Conservation (phyloP, 2,888 invertebrate species). For the Troides oblongomaculatus region DNA sequence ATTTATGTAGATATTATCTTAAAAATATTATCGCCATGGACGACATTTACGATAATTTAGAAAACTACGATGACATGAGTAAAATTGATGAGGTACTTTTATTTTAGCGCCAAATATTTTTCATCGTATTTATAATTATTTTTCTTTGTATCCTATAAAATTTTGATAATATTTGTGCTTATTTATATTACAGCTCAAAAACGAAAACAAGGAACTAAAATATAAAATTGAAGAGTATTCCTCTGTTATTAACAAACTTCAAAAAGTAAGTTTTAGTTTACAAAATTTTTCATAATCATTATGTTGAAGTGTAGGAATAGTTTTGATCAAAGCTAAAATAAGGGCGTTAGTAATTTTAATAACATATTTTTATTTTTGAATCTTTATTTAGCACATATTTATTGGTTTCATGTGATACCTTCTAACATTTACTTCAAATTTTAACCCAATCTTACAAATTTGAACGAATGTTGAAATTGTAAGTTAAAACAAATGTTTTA, state of each 20-base stretch:
- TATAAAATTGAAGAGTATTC: conserved; percentile 54
- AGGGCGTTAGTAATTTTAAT: too few relatives aligned
- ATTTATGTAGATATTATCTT: background rate
- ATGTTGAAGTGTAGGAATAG: too few relatives aligned
- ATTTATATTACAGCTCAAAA: conserved; percentile 52
- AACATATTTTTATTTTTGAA: too few relatives aligned
- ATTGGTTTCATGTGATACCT: too few relatives aligned
- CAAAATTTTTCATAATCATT: too few relatives aligned
- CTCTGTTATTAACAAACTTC: conserved; percentile 50
- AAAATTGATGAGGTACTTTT: conserved; percentile 55
- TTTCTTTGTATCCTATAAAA: background rate
- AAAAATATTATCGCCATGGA: conserved; percentile 48
- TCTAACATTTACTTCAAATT: too few relatives aligned
- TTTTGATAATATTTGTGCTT: conserved; percentile 3
- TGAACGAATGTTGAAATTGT: too few relatives aligned
- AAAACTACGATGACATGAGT: conserved; percentile 62
- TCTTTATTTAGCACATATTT: too few relatives aligned
- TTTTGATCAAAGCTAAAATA: too few relatives aligned
- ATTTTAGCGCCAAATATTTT: conserved; percentile 64
- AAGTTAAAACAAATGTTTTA: too few relatives aligned
- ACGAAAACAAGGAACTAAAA: conserved; percentile 61
- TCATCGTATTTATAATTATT: background rate
- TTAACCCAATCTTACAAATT: too few relatives aligned
- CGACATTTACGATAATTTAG: conserved; percentile 60
- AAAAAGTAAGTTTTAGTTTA: conserved; percentile 57